These are phyloP conservation scores for Speoplatyrhinus poulsoni DNA, from an alignment of 2,113 vertebrate species.

Conservation along the genomic window DNA sequence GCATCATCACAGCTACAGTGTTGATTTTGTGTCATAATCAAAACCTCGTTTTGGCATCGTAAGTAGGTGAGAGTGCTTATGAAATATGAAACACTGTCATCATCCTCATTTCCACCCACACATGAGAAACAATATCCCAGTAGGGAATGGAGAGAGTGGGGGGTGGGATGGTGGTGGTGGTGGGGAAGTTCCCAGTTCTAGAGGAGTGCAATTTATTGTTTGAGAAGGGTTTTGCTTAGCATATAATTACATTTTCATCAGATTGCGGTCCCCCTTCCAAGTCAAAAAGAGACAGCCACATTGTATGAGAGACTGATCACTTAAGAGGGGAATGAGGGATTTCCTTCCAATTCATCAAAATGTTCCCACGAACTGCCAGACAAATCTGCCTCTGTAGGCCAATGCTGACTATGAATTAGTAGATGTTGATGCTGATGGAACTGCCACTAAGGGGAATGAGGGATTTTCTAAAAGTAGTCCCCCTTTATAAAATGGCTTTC, in stretches of 20 bases:
- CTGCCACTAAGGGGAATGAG: not conserved
- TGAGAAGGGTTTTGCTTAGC: conserved; percentile 20
- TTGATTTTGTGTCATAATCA: conserved; percentile 10
- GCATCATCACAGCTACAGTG: not conserved
- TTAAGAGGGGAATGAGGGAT: not conserved
- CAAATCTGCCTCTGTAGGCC: conserved; percentile 20
- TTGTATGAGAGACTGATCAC: not conserved
- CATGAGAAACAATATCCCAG: conserved; percentile 16
- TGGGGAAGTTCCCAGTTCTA: conserved; percentile 2
- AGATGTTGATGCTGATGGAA: conserved; percentile 4
- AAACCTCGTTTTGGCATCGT: conserved; percentile 5
- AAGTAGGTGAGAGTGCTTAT: conserved; percentile 22
- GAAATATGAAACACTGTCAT: conserved; percentile 42
- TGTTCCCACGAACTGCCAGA: conserved; percentile 19
- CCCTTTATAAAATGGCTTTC: conserved; percentile 17
- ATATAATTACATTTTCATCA: conserved; percentile 25
- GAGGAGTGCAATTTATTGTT: conserved; percentile 14
- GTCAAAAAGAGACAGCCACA: conserved; percentile 13
- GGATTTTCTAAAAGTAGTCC: not conserved
- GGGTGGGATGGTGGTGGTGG: conserved; percentile 1
- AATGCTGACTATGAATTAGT: conserved; percentile 21
- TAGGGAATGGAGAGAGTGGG: not conserved
- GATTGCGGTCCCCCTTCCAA: conserved; percentile 12
- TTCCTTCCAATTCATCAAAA: conserved; percentile 20
- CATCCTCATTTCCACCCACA: conserved; percentile 16